Percentiles rank a stretch among this genome's conserved stretches.
Conservation (phyloP, 2,888 invertebrate genomes). For the Uropetala carovei region DNA sequence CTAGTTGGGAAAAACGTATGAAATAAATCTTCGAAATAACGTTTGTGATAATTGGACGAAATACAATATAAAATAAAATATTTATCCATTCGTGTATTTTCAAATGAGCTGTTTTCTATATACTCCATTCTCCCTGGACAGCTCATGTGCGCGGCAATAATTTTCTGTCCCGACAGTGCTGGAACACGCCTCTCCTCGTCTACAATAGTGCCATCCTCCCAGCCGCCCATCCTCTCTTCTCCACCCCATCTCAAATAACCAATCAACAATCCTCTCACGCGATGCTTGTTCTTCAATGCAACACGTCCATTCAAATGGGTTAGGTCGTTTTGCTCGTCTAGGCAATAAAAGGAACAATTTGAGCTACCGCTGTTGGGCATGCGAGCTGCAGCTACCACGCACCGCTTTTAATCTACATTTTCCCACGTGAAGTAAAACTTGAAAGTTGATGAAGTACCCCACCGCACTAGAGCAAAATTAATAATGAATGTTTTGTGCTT, state of each 20-base stretch:
- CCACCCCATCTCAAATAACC: conserved; percentile 49
- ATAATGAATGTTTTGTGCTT: background rate
- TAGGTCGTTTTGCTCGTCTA: conserved; percentile 21
- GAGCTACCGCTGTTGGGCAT: conserved; percentile 47
- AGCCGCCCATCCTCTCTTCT: background rate
- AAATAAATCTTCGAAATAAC: too few relatives aligned
- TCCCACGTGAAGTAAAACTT: background rate
- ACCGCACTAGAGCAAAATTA: background rate
- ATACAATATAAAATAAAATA: background rate
- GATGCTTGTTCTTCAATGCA: conserved; percentile 35
- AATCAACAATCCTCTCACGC: conserved; percentile 57
- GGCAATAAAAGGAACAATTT: conserved; percentile 48
- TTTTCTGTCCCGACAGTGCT: conserved; percentile 34
- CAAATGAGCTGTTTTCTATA: background rate
- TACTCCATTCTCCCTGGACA: background rate
- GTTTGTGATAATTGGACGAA: background rate
- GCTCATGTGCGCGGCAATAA: background rate
- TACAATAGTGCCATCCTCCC: conserved; percentile 26
- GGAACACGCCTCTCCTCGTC: conserved; percentile 48
- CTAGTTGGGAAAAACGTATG: too few relatives aligned
- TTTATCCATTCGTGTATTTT: background rate
- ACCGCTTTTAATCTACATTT: conserved; percentile 5
- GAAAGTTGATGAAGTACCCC: background rate
- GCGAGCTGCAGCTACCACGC: conserved; percentile 14
- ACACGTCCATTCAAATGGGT: conserved; percentile 30